These are phyloP conservation scores for Reticulitermes lucifugus DNA, from an alignment of 2,888 invertebrate genomes.

Conservation along the genomic window DNA sequence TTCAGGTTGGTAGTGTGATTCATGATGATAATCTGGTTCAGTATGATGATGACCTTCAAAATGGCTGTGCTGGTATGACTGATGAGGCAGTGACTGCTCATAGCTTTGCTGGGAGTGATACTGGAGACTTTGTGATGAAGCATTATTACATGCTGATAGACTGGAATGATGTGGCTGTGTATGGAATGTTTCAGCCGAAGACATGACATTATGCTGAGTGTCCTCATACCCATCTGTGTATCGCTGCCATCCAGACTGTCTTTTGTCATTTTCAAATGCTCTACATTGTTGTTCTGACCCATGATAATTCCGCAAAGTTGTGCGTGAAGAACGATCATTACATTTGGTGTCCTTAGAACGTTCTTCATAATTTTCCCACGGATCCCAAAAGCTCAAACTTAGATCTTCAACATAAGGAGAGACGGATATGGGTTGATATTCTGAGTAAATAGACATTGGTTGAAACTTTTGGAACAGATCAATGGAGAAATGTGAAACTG, in stretches of 20 bases:
- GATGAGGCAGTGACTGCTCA: slow-evolving; percentile 53
- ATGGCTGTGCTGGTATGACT: slow-evolving; percentile 49
- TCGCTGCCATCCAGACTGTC: slow-evolving; percentile 22
- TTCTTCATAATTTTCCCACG: slow-evolving; percentile 79
- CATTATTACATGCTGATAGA: background rate
- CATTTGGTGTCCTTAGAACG: slow-evolving; percentile 56
- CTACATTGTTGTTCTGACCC: slow-evolving; percentile 26
- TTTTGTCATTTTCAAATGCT: slow-evolving; percentile 28
- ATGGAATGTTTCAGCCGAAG: background rate
- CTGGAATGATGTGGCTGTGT: background rate
- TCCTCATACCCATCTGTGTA: background rate
- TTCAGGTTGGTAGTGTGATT: background rate
- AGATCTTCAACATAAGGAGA: slow-evolving; percentile 48
- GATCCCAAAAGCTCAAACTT: slow-evolving; percentile 69
- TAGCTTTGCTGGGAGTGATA: slow-evolving; percentile 44
- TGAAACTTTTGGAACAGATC: slow-evolving; percentile 39
- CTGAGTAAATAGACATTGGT: slow-evolving; percentile 50
- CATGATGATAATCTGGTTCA: background rate
- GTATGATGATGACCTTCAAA: background rate
- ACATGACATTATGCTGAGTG: background rate
- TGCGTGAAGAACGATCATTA: background rate
- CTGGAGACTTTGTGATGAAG: background rate
- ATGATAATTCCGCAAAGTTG: slow-evolving; percentile 45
- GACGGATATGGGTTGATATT: slow-evolving; percentile 49
- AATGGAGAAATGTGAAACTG: slow-evolving; percentile 40